Evolutionary conservation across 2,888 invertebrate genomes (phyloP), one percentile per base, ranked within the genome.

Genomic region (Agrotis ipsilon): DNA sequence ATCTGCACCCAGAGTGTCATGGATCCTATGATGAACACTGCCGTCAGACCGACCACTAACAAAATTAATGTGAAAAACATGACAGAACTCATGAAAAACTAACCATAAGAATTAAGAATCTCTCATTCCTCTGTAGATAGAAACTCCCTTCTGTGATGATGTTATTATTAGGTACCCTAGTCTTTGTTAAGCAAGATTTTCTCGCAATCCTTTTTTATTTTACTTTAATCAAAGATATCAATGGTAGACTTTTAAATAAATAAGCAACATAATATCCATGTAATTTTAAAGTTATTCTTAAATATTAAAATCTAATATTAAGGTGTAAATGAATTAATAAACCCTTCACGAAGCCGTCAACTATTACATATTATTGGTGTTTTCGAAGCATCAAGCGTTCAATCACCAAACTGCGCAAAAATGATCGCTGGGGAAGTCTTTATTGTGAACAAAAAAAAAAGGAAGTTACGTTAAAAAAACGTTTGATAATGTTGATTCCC

Each of bases 21-120:
- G 67, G 96, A 96, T 74, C 96, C 96, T 1, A 94, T 96, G 92
- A 95, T 96, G 95, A 96, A 96, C 72, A 94, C 94, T 0, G 91
- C 94, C 2, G 93, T 94, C 2, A 88, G 94, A 77, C 92, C 92
- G 32, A 90, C 92, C 16, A 93, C 93, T 0, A 96, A 95, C 81
- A 96, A 96, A 82, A 96, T 96, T 65, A 96, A 96, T 81, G 96
- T 96, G 4, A 96, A 96, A 80, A 96, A 96, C 87, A 96, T 96
- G 55, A 55, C 55, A 79, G 96, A 96, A 86, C 86, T 95, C 77
- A 96, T 96, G 96, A 96, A 96, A 78, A 96, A 96, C 85, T 95
- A 83, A 78, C 51, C 18, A 19, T 55, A 59, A 32, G 0, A 27
- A 18, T 54, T n/a, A 54, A 55, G 55, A 58, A 88, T 61, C 24